A percentile compares a stretch with the other conserved stretches of the same genome.
These are phyloP conservation scores for Rhineura floridana DNA, from an alignment of 2,113 vertebrate genomes.

Conservation along the genomic window DNA sequence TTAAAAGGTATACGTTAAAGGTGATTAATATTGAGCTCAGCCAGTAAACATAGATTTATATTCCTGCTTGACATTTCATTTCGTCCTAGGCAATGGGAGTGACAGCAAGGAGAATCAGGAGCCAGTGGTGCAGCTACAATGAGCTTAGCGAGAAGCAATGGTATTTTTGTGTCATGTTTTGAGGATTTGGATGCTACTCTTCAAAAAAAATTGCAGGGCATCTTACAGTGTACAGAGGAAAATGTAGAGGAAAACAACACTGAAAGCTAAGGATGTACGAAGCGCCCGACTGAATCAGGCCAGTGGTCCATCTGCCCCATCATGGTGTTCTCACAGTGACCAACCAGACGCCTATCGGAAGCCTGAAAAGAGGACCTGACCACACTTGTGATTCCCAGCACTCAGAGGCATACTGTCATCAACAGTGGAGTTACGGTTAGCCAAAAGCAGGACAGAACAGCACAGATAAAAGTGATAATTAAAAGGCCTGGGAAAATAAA, in stretches of 20 bases:
- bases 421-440: too few relatives aligned
- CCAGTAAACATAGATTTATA: conserved; percentile 45
- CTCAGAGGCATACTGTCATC: neutral
- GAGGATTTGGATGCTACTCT: neutral
- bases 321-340: too few relatives aligned
- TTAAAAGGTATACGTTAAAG: conserved; percentile 61
- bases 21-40: conserved; percentile 39
- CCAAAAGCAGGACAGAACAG: too few relatives aligned
- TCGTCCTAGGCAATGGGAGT: neutral
- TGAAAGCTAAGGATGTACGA: neutral
- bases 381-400: too few relatives aligned
- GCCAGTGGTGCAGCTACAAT: too few relatives aligned
- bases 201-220: neutral
- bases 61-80: conserved; percentile 25
- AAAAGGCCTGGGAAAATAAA: too few relatives aligned
- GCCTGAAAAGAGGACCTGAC: too few relatives aligned
- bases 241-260: neutral
- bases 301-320: too few relatives aligned
- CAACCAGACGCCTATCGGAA: too few relatives aligned
- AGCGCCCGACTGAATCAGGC: too few relatives aligned
- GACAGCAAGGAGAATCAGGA: too few relatives aligned
- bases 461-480: too few relatives aligned
- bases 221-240: neutral
- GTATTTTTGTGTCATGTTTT: neutral
- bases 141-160: neutral